A percentile compares a stretch with the other conserved stretches of the same genome.
Evolutionary conservation across 2,797 vertebrate genomes (phyloP).

Genomic region (Echiichthys vipera): DNA sequence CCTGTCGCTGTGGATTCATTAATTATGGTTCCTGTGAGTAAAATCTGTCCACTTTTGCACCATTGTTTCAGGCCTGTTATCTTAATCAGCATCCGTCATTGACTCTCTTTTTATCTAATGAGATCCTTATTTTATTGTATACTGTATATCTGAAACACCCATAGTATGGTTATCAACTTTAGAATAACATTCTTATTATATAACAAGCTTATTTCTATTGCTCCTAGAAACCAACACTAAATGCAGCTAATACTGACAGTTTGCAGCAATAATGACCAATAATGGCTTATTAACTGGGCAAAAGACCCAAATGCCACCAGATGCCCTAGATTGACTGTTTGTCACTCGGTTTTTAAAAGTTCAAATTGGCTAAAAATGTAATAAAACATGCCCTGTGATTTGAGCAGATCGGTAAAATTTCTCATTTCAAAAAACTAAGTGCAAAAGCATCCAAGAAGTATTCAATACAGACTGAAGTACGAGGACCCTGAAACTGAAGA

Average conservation of each 20-base stretch:
- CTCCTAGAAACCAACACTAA: not conserved
- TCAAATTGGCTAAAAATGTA: not conserved
- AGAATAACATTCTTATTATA: too few species aligned
- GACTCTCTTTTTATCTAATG: not conserved
- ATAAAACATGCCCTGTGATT: not conserved
- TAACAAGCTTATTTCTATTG: not conserved
- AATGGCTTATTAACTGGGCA: too few species aligned
- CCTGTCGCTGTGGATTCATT: conserved; percentile 30
- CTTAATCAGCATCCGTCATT: conserved; percentile 14
- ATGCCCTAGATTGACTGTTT: too few species aligned
- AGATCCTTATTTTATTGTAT: not conserved
- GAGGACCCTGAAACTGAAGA: too few species aligned
- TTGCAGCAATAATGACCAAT: not conserved
- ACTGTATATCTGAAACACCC: too few species aligned
- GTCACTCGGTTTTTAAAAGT: not conserved
- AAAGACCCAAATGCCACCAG: too few species aligned
- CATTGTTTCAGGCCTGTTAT: not conserved
- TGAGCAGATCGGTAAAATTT: not conserved
- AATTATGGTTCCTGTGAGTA: conserved; percentile 12
- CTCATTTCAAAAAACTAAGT: too few species aligned
- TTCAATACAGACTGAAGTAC: not conserved
- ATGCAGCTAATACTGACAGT: not conserved
- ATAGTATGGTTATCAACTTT: too few species aligned
- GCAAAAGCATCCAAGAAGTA: not conserved
- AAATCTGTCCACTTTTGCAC: not conserved